Conservation (phyloP, 2,888 invertebrate genomes). For the Drosophila flavopinicola region DNA sequence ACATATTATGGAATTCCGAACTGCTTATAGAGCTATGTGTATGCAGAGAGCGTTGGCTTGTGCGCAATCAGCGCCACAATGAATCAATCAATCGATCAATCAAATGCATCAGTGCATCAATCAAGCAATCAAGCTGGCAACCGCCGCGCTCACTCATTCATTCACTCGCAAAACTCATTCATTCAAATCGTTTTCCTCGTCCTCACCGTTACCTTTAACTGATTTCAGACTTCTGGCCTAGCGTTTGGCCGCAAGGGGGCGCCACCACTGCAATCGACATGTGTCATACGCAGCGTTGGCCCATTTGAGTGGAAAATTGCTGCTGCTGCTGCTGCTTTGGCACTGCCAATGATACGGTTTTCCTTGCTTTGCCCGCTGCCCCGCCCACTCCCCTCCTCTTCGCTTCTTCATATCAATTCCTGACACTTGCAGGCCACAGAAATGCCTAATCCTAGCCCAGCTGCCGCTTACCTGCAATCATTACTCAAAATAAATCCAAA, state of each 20-base stretch:
- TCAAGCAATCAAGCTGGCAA: slow-evolving; percentile 59
- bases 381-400: neutral
- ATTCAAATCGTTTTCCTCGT: slow-evolving; percentile 53
- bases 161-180: slow-evolving; percentile 48
- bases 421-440: slow-evolving; percentile 64
- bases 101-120: slow-evolving; percentile 58
- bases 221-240: slow-evolving; percentile 34
- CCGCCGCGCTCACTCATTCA: slow-evolving; percentile 40
- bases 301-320: slow-evolving; percentile 69
- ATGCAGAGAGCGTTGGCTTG: neutral
- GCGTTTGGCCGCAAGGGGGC: slow-evolving; percentile 43
- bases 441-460: slow-evolving; percentile 19
- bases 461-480: slow-evolving; percentile 36
- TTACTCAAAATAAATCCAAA: slow-evolving; percentile 39
- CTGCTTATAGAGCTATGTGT: neutral
- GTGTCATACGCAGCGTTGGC: slow-evolving; percentile 67
- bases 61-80: slow-evolving; percentile 34
- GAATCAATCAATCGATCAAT: slow-evolving; percentile 62
- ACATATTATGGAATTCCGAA: neutral
- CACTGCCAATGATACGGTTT: too few relatives aligned
- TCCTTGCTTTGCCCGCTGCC: too few relatives aligned
- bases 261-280: slow-evolving; percentile 63
- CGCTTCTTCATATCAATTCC: slow-evolving; percentile 53
- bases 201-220: slow-evolving; percentile 28
- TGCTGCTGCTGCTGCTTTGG: slow-evolving; percentile 38